Conservation (phyloP, 2,797 vertebrate genomes). For the Fringilla coelebs region DNA sequence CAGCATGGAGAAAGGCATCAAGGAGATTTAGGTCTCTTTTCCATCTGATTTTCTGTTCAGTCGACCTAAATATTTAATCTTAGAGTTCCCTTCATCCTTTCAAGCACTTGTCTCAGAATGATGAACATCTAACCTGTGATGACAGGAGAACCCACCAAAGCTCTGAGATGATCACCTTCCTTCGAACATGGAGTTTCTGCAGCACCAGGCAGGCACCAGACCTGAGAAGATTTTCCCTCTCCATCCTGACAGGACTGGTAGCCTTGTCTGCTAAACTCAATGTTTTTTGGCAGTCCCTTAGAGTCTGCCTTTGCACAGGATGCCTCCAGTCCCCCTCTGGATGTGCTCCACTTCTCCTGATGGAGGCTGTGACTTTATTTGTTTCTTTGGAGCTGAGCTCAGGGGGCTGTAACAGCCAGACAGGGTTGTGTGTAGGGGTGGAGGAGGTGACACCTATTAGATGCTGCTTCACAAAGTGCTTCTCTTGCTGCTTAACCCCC, state of each 20-base stretch:
- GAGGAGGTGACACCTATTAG: not conserved
- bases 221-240: not conserved
- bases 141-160: not conserved
- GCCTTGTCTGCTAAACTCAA: not conserved
- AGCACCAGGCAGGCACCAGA: not conserved
- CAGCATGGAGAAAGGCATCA: not conserved
- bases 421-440: rapidly evolving
- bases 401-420: not conserved
- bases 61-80: not conserved
- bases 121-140: too few species aligned
- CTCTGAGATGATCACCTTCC: not conserved
- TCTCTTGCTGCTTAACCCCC: not conserved
- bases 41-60: not conserved
- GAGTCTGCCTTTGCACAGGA: not conserved
- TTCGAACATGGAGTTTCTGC: not conserved
- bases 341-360: not conserved
- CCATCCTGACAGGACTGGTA: too few species aligned
- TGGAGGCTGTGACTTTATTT: not conserved
- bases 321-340: not conserved
- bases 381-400: not conserved
- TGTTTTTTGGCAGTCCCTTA: not conserved
- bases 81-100: not conserved
- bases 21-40: rapidly evolving
- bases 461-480: not conserved
- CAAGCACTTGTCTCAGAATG: not conserved